A percentile compares a stretch with the other conserved stretches of the same genome.
phyloP scores from a whole-genome alignment of 2,113 vertebrate species.

The Phyllopteryx taeniolatus region DNA sequence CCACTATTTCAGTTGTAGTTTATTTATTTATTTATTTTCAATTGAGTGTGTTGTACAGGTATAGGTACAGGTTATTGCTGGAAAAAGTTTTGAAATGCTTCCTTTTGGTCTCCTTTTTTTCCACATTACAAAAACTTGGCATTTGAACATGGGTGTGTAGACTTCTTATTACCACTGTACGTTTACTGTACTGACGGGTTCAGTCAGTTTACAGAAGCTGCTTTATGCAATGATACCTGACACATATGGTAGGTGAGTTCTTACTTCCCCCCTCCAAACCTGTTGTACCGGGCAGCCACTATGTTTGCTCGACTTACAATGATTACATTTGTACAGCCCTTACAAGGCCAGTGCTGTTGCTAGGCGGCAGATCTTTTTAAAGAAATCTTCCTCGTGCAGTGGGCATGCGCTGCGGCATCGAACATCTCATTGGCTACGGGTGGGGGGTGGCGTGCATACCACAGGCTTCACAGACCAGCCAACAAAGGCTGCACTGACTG shows the following conservation, averaged over 20 bases:
- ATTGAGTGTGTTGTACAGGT: neutral
- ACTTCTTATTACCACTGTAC: neutral
- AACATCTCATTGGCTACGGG: slow-evolving; percentile 53
- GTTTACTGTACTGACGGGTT: no score
- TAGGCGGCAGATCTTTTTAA: slow-evolving; percentile 57
- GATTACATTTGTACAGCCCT: neutral
- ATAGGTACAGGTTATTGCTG: neutral
- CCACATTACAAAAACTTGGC: no score
- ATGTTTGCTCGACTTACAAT: neutral
- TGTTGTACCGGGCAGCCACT: neutral
- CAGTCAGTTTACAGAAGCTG: neutral
- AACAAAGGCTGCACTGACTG: slow-evolving; percentile 32
- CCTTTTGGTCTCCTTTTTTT: no score
- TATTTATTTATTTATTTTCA: neutral
- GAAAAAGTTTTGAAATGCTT: neutral
- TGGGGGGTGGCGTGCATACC: slow-evolving; percentile 58
- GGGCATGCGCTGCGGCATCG: slow-evolving; percentile 37
- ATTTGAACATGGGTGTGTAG: no score
- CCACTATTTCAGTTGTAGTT: neutral
- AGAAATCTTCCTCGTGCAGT: slow-evolving; percentile 51
- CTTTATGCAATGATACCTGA: neutral
- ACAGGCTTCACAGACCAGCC: slow-evolving; percentile 19
- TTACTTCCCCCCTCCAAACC: slow-evolving; percentile 2
- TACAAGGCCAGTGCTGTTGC: slow-evolving; percentile 51
- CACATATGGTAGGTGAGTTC: neutral